Percentiles rank a stretch among this genome's conserved stretches.
These are phyloP conservation scores for Cheilosia scutellata DNA, from an alignment of 2,888 invertebrate species.

Conservation along the genomic window DNA sequence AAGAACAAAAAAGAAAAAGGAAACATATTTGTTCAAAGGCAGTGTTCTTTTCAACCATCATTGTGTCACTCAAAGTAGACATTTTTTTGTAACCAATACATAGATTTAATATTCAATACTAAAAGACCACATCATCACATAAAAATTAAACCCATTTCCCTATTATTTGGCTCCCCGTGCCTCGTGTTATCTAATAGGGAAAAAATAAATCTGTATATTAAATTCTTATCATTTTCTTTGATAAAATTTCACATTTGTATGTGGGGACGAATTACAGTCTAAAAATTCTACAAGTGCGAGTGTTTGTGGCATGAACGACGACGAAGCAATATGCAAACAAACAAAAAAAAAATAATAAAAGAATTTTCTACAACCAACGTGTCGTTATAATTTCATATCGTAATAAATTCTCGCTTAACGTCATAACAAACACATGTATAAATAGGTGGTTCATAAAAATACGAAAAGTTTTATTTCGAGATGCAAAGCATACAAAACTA, in stretches of 20 bases:
- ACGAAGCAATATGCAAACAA: not conserved
- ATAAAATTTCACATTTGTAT: not conserved
- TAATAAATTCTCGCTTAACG: conserved; percentile 13
- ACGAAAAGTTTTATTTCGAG: not conserved
- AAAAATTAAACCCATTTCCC: not conserved
- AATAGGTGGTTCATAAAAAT: not conserved
- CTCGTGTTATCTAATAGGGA: not conserved
- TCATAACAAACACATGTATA: conserved; percentile 10
- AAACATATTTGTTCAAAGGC: not conserved
- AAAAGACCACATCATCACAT: not conserved
- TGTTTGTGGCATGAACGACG: not conserved
- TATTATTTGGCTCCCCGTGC: not conserved
- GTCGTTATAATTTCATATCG: conserved; percentile 18
- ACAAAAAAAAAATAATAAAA: not conserved
- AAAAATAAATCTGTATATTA: not conserved
- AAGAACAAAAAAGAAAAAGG: no score
- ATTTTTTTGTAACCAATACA: not conserved
- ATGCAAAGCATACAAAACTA: not conserved
- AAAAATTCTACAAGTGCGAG: no score
- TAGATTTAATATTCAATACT: not conserved
- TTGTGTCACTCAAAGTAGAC: not conserved
- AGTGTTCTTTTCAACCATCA: not conserved
- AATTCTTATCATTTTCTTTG: not conserved
- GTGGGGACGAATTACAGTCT: not conserved
- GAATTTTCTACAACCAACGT: not conserved